Base-by-base conservation (phyloP, 2,113 vertebrate genomes). In the Dicaeum eximium region DNA sequence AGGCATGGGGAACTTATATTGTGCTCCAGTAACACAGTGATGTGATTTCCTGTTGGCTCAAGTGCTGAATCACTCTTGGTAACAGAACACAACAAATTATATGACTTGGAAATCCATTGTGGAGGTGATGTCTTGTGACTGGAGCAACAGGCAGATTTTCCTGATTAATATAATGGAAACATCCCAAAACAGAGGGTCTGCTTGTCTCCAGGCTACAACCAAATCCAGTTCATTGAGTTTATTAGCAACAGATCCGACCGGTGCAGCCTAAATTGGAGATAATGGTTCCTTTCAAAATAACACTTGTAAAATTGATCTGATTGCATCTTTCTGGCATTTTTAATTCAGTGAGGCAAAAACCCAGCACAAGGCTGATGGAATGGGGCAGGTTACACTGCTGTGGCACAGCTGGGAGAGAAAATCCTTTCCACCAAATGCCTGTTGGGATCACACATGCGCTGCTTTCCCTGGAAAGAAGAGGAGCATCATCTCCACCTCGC, bases 391-490 rank as follows among this genome's bases (percentile, higher is more conserved):
- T 58, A 11, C 20, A 18, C 2, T 51, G n/a, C 48, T 5, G 6
- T 15, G 16, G 28, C 24, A 7, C 2, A 57, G 18, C 45, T 27
- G 27, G 17, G 47, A 47, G n/a, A 35, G 25, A 38, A 74, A 65
- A 47, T 4, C 6, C 4, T 48, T 67, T 51, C 57, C 2, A 1
- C n/a, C 22, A 40, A 57, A 61, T 0, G 0, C 48, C 57, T 61
- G 19, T 21, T 66, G 35, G 48, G 17, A 25, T 38, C 53, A 24
- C 23, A 25, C 45, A 67, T 12, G 8, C 11, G 7, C 17, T 56
- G 28, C 40, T 71, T 86, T 57, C 37, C 69, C 60, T 23, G 44
- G 78, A 57, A 80, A 80, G 44, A 81, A 51, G 24, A 57, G 61
- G 45, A 85, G 42, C 28, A 93, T 57, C 69, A 33, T 84, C 70